phyloP scores from a whole-genome alignment of 2,888 invertebrate species.

The Epiblema foenella region DNA sequence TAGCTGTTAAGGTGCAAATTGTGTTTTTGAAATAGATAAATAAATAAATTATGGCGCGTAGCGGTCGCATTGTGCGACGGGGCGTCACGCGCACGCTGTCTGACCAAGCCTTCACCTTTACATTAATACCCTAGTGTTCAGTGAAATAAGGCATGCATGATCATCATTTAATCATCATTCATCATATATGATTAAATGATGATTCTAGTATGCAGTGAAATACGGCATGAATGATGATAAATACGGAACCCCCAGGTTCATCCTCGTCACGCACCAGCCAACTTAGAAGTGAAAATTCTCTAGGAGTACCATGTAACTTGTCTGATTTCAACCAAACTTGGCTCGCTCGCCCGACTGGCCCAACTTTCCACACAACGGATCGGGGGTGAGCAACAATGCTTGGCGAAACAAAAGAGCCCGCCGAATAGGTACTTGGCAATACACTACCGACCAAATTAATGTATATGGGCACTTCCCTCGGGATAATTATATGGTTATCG shows the following conservation, averaged over 20 bases:
- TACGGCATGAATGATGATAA: no score
- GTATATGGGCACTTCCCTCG: slow-evolving; percentile 44
- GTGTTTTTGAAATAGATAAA: no score
- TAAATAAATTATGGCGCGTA: no score
- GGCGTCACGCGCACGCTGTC: no score
- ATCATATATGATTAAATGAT: no score
- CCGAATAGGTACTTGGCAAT: slow-evolving; percentile 60
- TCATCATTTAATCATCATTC: no score
- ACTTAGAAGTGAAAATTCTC: slow-evolving; percentile 73
- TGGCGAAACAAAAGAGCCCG: slow-evolving; percentile 72
- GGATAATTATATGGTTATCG: slow-evolving; percentile 44
- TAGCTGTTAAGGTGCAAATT: no score
- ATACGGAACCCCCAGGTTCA: slow-evolving; percentile 74
- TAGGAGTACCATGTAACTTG: slow-evolving; percentile 75
- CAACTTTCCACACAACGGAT: slow-evolving; percentile 70
- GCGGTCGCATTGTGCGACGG: no score
- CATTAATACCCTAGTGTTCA: no score
- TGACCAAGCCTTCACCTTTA: no score
- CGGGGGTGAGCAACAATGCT: slow-evolving; percentile 73
- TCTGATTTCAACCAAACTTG: slow-evolving; percentile 73
- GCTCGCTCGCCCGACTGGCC: slow-evolving; percentile 65
- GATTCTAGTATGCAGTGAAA: no score
- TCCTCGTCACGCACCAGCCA: slow-evolving; percentile 74
- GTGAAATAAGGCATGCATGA: no score
- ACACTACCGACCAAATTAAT: slow-evolving; percentile 63